Base-by-base conservation (phyloP, 2,113 vertebrate species). In the Colaptes auratus region DNA sequence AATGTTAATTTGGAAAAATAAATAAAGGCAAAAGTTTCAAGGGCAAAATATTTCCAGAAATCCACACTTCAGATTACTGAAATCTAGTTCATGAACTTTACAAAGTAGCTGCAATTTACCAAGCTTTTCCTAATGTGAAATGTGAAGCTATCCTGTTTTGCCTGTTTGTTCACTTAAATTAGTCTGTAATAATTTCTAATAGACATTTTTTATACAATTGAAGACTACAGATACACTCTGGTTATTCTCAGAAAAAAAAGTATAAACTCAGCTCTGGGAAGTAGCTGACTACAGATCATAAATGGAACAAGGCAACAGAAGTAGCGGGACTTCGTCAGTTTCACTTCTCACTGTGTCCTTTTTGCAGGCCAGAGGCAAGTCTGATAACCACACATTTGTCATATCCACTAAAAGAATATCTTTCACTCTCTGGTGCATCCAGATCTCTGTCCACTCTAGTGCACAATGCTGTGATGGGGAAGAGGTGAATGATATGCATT, bases 21-120 rank as follows among this genome's bases (percentile, higher is more conserved):
- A 96, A 95, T 66, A 95, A 73, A 89, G 55, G 65, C 48, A 81
- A 48, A 90, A 60, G 39, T 86, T 96, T 91, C 92, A 95, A 93
- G 93, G 92, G 48, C 80, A 90, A 83, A 96, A 76, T 56, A 6
- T 35, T 95, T 92, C 89, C 70, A 67, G 70, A 95, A 87, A 63
- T 17, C 19, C 24, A 30, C 2, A 0, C 50, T 67, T 77, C 56
- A 86, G 65, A 52, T 91, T 58, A 83, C 72, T n/a, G 91, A 52
- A 86, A 86, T 31, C 55, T 64, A 61, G 39, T 58, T 75, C n/a
- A 46, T 35, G 30, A 75, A 69, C 16, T 67, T 86, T 30, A 61
- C 39, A 77, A 94, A 86, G 46, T 74, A 78, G 20, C 31, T 82
- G 39, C 63, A 13, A 71, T 80, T 85, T 93, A 64, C 28, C 30